Conservation (phyloP, 2,113 vertebrate genomes). For the Toxotes jaculatrix region DNA sequence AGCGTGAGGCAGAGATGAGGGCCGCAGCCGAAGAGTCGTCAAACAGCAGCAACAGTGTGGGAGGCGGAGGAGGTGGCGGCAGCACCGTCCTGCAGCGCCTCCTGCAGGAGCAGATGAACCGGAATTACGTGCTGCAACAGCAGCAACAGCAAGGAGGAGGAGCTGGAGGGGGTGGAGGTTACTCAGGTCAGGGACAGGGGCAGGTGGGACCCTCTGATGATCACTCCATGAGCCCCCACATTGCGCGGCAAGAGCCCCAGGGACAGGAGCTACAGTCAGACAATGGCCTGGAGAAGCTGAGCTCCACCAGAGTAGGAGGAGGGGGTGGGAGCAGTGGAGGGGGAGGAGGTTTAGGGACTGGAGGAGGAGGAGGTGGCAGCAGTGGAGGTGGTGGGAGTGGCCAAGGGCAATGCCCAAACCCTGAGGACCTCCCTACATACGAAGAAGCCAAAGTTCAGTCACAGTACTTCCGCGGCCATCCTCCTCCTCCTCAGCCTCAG, state of each 20-base stretch:
- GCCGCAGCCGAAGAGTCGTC: slow-evolving; percentile 91
- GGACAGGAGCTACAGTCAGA: slow-evolving; percentile 98
- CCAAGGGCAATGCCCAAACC: slow-evolving; percentile 85
- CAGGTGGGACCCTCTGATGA: slow-evolving; percentile 86
- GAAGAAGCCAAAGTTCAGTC: slow-evolving; percentile 99
- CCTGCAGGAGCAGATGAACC: slow-evolving; percentile 98
- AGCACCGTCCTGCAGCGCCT: slow-evolving; percentile 94
- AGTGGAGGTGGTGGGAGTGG: slow-evolving; percentile 84
- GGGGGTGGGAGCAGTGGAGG: slow-evolving; percentile 84
- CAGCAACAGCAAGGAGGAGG: slow-evolving; percentile 82
- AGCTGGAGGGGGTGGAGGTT: slow-evolving; percentile 72
- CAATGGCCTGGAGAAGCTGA: slow-evolving; percentile 93
- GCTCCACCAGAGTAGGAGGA: slow-evolving; percentile 80
- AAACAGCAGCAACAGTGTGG: slow-evolving; percentile 84
- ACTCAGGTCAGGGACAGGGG: slow-evolving; percentile 75
- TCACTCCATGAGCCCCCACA: slow-evolving; percentile 90
- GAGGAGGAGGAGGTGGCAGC: slow-evolving; percentile 62
- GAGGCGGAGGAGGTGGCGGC: slow-evolving; percentile 86
- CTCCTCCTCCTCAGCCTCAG: slow-evolving; percentile 70
- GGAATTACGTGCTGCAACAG: slow-evolving; percentile 89
- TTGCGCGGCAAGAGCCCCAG: slow-evolving; percentile 97
- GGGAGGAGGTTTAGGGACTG: slow-evolving; percentile 75
- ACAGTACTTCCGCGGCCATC: slow-evolving; percentile 95
- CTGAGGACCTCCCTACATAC: slow-evolving; percentile 95
- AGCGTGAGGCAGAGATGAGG: slow-evolving; percentile 92